These are phyloP conservation scores for Drosophila neocordata DNA, from an alignment of 1,140 invertebrate species.

Conservation along the genomic window DNA sequence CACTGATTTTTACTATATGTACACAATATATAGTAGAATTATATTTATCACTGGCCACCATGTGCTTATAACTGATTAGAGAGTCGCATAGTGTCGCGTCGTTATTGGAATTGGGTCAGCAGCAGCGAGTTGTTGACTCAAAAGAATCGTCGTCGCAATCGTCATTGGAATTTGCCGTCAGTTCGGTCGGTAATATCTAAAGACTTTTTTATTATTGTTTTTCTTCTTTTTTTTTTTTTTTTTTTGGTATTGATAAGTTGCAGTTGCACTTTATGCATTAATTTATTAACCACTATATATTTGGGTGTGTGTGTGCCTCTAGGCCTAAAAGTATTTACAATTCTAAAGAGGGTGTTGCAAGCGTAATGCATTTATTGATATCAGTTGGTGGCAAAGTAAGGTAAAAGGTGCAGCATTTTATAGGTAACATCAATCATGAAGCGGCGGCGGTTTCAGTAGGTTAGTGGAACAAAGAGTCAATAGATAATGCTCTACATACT, in stretches of 20 bases:
- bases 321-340: slow-evolving; percentile 22
- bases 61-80: slow-evolving; percentile 49
- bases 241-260: slow-evolving; percentile 32
- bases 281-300: slow-evolving; percentile 1
- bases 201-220: slow-evolving; percentile 28
- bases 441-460: slow-evolving; percentile 4
- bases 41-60: slow-evolving; percentile 40
- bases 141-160: slow-evolving; percentile 9
- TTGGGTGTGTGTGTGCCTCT: neutral
- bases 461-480: slow-evolving; percentile 28
- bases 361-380: slow-evolving; percentile 1
- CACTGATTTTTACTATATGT: slow-evolving; percentile 24
- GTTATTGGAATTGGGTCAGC: slow-evolving; percentile 57
- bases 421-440: slow-evolving; percentile 31
- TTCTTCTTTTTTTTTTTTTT: neutral
- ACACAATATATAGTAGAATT: slow-evolving; percentile 18
- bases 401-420: slow-evolving; percentile 5
- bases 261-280: slow-evolving; percentile 37
- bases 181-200: slow-evolving; percentile 46
- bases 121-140: slow-evolving; percentile 50
- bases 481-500: slow-evolving; percentile 21
- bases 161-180: neutral
- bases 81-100: slow-evolving; percentile 50
- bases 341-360: slow-evolving; percentile 2
- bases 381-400: neutral